phyloP scores from a whole-genome alignment of 64 coral and sea anemone genomes.

The Montipora sp. region DNA sequence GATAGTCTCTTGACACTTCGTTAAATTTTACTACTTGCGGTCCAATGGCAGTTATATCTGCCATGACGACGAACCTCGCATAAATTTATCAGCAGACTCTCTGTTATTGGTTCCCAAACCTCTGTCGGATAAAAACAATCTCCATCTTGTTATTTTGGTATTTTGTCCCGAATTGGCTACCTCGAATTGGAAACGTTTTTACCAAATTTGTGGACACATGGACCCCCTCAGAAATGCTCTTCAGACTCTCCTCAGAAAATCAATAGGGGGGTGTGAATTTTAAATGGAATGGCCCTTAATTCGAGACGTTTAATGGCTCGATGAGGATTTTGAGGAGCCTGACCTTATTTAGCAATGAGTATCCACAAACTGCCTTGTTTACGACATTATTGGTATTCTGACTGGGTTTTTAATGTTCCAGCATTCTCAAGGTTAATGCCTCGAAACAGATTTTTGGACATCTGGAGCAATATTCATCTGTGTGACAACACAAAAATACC shows the following conservation, averaged over 20 bases:
- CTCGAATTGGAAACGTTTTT: constrained; percentile 12
- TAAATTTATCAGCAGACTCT: constrained; percentile 24
- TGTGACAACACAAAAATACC: constrained; percentile 61
- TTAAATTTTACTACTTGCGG: too few relatives aligned
- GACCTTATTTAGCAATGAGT: constrained; percentile 37
- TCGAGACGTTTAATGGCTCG: constrained; percentile 20
- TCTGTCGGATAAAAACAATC: constrained; percentile 7
- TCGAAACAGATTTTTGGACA: constrained; percentile 34
- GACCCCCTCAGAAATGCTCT: too few relatives aligned
- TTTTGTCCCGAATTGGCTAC: not conserved
- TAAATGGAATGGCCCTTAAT: too few relatives aligned
- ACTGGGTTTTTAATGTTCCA: constrained; percentile 57
- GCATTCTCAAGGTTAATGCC: constrained; percentile 44
- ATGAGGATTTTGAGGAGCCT: constrained; percentile 24
- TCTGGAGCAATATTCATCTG: constrained; percentile 41
- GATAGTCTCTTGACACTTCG: too few relatives aligned
- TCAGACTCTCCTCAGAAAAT: too few relatives aligned
- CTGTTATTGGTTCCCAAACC: not conserved
- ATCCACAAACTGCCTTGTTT: constrained; percentile 30
- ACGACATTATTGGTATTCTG: constrained; percentile 56
- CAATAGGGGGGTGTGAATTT: too few relatives aligned
- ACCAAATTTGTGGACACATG: not conserved
- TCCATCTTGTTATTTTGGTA: not conserved
- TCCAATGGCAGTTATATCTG: not conserved
- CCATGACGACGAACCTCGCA: not conserved